phyloP scores from a whole-genome alignment of 1,140 invertebrate species.

The Drosophila nikananu region DNA sequence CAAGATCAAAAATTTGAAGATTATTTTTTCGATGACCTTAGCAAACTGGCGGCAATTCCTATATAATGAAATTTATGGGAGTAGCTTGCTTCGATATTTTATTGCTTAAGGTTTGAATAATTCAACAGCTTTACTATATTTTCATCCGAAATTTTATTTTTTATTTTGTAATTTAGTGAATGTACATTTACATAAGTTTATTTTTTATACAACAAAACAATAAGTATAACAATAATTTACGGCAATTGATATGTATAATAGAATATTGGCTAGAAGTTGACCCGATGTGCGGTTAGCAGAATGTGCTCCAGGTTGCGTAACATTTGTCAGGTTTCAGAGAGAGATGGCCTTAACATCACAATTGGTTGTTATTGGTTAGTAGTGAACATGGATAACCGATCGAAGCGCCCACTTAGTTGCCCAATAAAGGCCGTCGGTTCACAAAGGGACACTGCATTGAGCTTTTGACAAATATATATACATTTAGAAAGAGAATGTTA shows the following conservation, averaged over 20 bases:
- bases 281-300: slow-evolving; percentile 45
- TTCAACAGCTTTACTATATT: background rate
- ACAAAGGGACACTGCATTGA: slow-evolving; percentile 49
- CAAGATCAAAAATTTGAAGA: slow-evolving; percentile 27
- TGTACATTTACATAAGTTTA: slow-evolving; percentile 41
- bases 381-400: slow-evolving; percentile 4
- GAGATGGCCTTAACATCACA: slow-evolving; percentile 66
- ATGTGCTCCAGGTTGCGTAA: slow-evolving; percentile 55
- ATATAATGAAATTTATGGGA: too few relatives aligned
- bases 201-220: slow-evolving; percentile 27
- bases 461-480: slow-evolving; percentile 52
- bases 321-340: slow-evolving; percentile 28
- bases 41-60: background rate
- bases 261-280: slow-evolving; percentile 37
- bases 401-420: slow-evolving; percentile 49
- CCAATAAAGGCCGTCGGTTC: slow-evolving; percentile 76
- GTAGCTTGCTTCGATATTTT: too few relatives aligned
- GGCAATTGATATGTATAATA: slow-evolving; percentile 38
- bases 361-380: slow-evolving; percentile 49
- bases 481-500: slow-evolving; percentile 47
- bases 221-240: slow-evolving; percentile 23
- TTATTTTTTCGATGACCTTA: background rate
- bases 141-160: background rate
- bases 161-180: slow-evolving; percentile 7
- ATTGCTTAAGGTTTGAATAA: background rate